These are phyloP conservation scores for Drosophila setosimentum DNA, from an alignment of 2,888 invertebrate genomes.

Conservation along the genomic window DNA sequence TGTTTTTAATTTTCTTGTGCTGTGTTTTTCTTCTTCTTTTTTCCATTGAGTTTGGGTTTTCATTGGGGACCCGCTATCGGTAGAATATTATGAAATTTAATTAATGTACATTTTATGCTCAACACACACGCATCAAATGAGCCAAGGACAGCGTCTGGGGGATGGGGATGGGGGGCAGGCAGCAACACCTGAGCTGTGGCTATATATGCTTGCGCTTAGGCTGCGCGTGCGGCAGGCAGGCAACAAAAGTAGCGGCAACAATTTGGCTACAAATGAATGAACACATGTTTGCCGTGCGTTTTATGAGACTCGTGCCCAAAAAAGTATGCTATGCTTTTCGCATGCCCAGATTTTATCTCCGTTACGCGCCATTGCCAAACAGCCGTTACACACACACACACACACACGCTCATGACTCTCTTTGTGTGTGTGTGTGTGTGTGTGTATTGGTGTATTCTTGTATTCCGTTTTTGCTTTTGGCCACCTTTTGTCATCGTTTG, in stretches of 20 bases:
- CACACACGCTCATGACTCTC: constrained; percentile 1
- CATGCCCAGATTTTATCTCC: constrained; percentile 68
- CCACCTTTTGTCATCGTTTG: constrained; percentile 80
- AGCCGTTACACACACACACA: constrained; percentile 3
- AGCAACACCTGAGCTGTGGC: constrained; percentile 34
- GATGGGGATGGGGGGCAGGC: neutral
- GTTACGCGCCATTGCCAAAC: constrained; percentile 61
- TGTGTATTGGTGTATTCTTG: constrained; percentile 17
- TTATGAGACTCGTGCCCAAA: constrained; percentile 49
- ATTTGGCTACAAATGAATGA: constrained; percentile 67
- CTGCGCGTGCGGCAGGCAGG: constrained; percentile 18
- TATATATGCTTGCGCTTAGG: constrained; percentile 60
- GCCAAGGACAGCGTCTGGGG: too few species aligned
- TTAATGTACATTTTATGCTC: constrained; percentile 68
- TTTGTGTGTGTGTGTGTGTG: neutral
- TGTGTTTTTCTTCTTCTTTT: constrained; percentile 1
- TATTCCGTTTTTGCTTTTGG: constrained; percentile 39
- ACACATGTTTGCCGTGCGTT: constrained; percentile 66
- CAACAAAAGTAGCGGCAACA: constrained; percentile 14
- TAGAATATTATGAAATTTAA: constrained; percentile 57
- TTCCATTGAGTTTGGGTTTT: constrained; percentile 20
- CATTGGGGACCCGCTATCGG: constrained; percentile 39
- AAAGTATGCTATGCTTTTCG: constrained; percentile 63
- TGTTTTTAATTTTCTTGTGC: neutral
- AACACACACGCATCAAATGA: constrained; percentile 43